These are phyloP conservation scores for Protophormia terraenovae DNA, from an alignment of 2,888 invertebrate species.

Conservation along the genomic window DNA sequence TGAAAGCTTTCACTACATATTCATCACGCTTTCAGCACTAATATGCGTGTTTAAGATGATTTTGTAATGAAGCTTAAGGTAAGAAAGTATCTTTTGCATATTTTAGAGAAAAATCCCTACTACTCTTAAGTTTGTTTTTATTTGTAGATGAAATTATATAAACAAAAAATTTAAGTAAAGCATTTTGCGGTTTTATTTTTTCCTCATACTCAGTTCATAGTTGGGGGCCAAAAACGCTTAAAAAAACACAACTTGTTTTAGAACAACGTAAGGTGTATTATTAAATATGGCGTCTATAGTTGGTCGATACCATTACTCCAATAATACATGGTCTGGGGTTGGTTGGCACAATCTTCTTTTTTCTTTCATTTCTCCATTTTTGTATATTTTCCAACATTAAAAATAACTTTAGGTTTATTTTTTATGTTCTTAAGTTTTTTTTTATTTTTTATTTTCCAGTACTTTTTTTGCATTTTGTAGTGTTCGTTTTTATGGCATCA, in stretches of 20 bases:
- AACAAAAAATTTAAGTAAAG: background rate
- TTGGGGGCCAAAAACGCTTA: constrained; percentile 18
- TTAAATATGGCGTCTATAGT: constrained; percentile 74
- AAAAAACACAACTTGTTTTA: constrained; percentile 16
- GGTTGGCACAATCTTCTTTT: constrained; percentile 22
- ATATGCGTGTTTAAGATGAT: too few relatives aligned
- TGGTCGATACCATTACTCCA: constrained; percentile 2
- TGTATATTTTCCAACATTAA: constrained; percentile 20
- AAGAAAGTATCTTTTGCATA: too few relatives aligned
- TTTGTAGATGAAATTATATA: too few relatives aligned
- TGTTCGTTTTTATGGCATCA: constrained; percentile 70
- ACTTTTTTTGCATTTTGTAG: constrained; percentile 46
- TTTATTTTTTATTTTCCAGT: constrained; percentile 19
- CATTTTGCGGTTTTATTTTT: background rate
- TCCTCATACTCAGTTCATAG: background rate
- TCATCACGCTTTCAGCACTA: too few relatives aligned
- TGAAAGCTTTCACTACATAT: too few relatives aligned
- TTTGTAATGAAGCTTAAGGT: too few relatives aligned
- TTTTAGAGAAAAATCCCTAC: background rate
- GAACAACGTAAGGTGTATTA: constrained; percentile 70
- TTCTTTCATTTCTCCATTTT: constrained; percentile 1
- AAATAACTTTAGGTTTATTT: background rate
- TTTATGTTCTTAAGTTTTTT: background rate
- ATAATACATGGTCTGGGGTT: constrained; percentile 36
- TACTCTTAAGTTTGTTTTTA: background rate